Conservation (phyloP, 2,888 invertebrate genomes). For the Scaeva pyrastri region DNA sequence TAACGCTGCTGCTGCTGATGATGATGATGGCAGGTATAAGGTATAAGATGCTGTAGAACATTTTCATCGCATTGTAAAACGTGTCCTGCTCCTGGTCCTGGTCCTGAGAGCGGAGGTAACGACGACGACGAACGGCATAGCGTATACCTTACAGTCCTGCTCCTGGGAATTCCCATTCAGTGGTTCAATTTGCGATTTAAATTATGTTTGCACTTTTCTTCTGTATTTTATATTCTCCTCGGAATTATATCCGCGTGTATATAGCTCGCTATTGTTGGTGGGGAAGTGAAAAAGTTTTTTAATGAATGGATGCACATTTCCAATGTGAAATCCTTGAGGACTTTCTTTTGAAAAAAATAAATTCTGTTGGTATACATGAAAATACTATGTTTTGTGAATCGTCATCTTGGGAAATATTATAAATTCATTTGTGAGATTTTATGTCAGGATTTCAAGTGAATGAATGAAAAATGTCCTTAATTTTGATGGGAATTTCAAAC, state of each 20-base stretch:
- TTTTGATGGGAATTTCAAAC: background rate
- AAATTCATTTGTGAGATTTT: constrained; percentile 16
- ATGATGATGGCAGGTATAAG: constrained; percentile 1
- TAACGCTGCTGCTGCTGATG: background rate
- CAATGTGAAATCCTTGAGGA: background rate
- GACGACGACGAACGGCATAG: too few relatives aligned
- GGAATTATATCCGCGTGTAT: too few relatives aligned
- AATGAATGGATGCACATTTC: constrained; percentile 37
- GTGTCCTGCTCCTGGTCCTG: constrained; percentile 11
- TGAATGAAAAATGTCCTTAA: constrained; percentile 4
- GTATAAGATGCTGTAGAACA: background rate
- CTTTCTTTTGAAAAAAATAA: background rate
- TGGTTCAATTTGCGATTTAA: constrained; percentile 59
- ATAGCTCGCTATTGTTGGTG: background rate
- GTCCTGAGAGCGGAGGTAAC: too few relatives aligned
- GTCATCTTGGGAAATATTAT: constrained; percentile 21
- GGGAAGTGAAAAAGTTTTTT: background rate
- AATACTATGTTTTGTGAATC: background rate
- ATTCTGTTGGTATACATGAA: background rate
- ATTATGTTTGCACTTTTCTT: constrained; percentile 61
- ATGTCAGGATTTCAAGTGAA: background rate
- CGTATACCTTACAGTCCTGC: constrained; percentile 3
- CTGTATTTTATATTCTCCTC: background rate
- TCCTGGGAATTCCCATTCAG: constrained; percentile 44
- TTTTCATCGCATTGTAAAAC: constrained; percentile 29